A percentile compares a stretch with the other conserved stretches of the same genome.
phyloP scores from a whole-genome alignment of 2,888 invertebrate genomes.

The Chromoteleia sp. region DNA sequence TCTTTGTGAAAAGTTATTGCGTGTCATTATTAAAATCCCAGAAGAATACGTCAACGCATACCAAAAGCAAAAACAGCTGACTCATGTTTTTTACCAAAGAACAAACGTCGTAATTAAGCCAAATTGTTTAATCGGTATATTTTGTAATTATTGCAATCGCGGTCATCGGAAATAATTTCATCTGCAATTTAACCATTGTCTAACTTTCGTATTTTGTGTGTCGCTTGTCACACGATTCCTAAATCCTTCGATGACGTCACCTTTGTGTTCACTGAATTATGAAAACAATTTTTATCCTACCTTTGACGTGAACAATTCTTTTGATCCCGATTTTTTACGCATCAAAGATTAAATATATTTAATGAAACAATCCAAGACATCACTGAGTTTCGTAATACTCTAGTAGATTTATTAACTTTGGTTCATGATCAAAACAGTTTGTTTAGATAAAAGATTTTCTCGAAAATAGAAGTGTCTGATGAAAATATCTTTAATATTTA shows the following conservation, averaged over 20 bases:
- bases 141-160: conserved; percentile 64
- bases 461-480: background rate
- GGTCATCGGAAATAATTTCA: conserved; percentile 56
- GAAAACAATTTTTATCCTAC: background rate
- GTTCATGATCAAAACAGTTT: too few species aligned
- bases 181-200: conserved; percentile 29
- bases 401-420: too few species aligned
- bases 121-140: conserved; percentile 59
- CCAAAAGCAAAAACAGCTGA: conserved; percentile 65
- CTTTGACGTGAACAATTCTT: too few species aligned
- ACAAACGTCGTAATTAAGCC: conserved; percentile 66
- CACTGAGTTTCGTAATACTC: too few species aligned
- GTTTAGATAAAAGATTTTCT: background rate
- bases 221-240: conserved; percentile 6
- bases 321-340: too few species aligned
- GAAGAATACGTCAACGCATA: conserved; percentile 65
- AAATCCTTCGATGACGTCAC: conserved; percentile 1
- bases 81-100: conserved; percentile 53
- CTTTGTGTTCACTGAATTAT: background rate
- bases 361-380: too few species aligned
- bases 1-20: conserved; percentile 49
- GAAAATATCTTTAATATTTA: too few species aligned
- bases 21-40: conserved; percentile 55
- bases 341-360: too few species aligned
- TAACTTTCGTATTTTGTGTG: conserved; percentile 17